Conservation (phyloP, 2,113 vertebrate species). For the Semnopithecus entellus region DNA sequence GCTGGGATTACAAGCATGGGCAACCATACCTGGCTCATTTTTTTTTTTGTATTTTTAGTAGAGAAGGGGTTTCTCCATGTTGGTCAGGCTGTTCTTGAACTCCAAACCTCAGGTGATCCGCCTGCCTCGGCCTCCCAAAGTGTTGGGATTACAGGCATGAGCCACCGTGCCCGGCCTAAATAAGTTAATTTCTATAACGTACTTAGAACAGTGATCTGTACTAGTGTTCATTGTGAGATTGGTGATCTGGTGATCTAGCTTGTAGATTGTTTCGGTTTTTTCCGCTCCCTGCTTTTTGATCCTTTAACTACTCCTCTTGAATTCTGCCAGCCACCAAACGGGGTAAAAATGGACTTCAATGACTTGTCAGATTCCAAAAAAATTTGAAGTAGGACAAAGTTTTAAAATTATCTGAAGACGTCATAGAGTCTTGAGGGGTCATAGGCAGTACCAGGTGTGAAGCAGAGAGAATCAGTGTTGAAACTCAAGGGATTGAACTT, state of each 20-base stretch:
- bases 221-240: neutral
- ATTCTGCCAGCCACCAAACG: neutral
- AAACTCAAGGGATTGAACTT: neutral
- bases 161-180: neutral
- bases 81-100: too few species aligned
- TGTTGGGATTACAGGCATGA: neutral
- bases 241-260: neutral
- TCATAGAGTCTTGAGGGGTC: neutral
- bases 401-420: neutral
- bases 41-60: too few species aligned
- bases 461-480: neutral
- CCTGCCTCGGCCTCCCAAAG: too few species aligned
- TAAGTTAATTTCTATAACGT: neutral
- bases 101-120: too few species aligned
- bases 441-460: neutral
- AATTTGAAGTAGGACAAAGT: too few species aligned
- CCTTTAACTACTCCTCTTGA: neutral
- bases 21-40: too few species aligned
- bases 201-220: neutral
- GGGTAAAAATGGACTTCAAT: neutral
- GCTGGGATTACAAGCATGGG: too few species aligned
- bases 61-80: too few species aligned
- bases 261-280: neutral
- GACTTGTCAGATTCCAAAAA: neutral
- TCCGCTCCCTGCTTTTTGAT: neutral